Base-by-base conservation (phyloP, 1,140 invertebrate species). In the Homalodisca vitripennis region DNA sequence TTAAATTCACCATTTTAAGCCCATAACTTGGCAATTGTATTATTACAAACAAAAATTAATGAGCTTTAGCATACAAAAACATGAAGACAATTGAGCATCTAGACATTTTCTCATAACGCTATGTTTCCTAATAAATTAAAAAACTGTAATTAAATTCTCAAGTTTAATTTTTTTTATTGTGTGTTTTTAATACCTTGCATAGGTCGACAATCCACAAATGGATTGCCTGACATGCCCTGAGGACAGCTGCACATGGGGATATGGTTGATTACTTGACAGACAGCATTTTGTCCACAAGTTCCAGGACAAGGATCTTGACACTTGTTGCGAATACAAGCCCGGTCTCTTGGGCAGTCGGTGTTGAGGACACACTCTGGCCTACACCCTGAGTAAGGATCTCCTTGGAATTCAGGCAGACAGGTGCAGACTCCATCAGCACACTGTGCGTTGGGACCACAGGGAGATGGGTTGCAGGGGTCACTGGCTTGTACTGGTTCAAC, bases 221-320 rank as follows among this genome's bases (percentile, higher is more conserved):
- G 80, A 77, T 85, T 81, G 71, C 85, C 85, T 17, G 78, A 77
- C 71, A 75, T 78, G 63, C 80, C 80, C 20, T 75, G 64, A 3
- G 78, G 77, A 74, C 83, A 85, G 64, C 73, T 78, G 71, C 85
- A 86, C 6, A 79, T 78, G 1, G 84, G 79, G 41, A 80, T 78
- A 67, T 84, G 80, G 73, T 82, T 81, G 17, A 87, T 83, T 1
- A 90, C 87, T 30, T 83, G 81, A 75, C 91, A 92, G 60, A 84
- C 76, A 26, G 90, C 88, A 75, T 87, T 86, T 68, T 85, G 82
- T 0, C 89, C 90, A 79, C 91, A 92, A 27, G 85, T 85, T 69
- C 86, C 88, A n/a, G 82, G 82, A 76, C 91, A 93, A 31, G 91
- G 91, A 78, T 93, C 89, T 32, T 83, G 79, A 76, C 92, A 93